Percentiles rank a stretch among this genome's conserved stretches.
phyloP scores from a whole-genome alignment of 2,888 invertebrate genomes.

The Xylota segnis region DNA sequence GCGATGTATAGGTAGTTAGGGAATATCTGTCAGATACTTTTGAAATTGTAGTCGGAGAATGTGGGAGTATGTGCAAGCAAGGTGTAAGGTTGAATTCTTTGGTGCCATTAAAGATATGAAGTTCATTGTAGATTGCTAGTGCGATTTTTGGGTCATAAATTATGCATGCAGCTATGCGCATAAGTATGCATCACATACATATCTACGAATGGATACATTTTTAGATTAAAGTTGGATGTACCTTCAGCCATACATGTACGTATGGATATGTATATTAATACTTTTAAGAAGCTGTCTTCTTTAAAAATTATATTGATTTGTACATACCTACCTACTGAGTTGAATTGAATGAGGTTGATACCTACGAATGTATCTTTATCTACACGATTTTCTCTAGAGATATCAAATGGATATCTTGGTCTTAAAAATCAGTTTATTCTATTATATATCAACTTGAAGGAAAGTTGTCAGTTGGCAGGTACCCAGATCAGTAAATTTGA shows the following conservation, averaged over 20 bases:
- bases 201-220: background rate
- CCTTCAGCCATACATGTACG: too few species aligned
- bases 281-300: background rate
- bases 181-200: background rate
- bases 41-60: background rate
- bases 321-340: too few species aligned
- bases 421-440: too few species aligned
- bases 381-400: too few species aligned
- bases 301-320: too few species aligned
- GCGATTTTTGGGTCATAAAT: slow-evolving; percentile 10
- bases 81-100: slow-evolving; percentile 16
- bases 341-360: too few species aligned
- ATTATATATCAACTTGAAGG: too few species aligned
- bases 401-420: too few species aligned
- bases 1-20: slow-evolving; percentile 6
- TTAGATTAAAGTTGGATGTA: background rate
- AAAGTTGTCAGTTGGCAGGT: too few species aligned
- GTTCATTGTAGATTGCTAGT: slow-evolving; percentile 12
- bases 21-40: slow-evolving; percentile 33
- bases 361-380: too few species aligned
- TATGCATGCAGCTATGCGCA: background rate
- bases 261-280: too few species aligned
- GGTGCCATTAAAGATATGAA: slow-evolving; percentile 9
- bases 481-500: too few species aligned
- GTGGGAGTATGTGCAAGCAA: background rate